Percentiles rank a stretch among this genome's conserved stretches.
phyloP scores from a whole-genome alignment of 23 tunicate genomes.

The Diplosoma virens region DNA sequence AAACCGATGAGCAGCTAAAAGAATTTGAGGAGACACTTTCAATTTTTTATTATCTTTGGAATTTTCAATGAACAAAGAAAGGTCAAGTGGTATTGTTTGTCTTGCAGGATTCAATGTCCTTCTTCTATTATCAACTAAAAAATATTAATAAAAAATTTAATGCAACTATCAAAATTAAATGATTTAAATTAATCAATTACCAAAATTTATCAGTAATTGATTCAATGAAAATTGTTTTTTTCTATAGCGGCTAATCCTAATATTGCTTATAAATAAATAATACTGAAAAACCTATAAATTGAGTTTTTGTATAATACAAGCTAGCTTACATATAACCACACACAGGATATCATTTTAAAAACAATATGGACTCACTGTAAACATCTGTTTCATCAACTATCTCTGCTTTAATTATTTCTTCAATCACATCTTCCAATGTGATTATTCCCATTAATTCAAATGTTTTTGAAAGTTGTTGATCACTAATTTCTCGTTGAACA shows the following conservation, averaged over 20 bases:
- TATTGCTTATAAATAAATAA: too few species aligned
- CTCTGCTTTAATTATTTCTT: constrained; percentile 88
- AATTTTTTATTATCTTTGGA: constrained; percentile 23
- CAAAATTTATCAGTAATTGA: too few species aligned
- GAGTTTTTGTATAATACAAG: too few species aligned
- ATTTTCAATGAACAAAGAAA: constrained; percentile 64
- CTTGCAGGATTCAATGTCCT: constrained; percentile 63
- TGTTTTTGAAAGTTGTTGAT: constrained; percentile 61
- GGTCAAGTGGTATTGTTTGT: constrained; percentile 65
- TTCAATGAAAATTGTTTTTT: too few species aligned
- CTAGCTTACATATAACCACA: too few species aligned
- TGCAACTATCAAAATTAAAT: too few species aligned
- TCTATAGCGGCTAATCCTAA: too few species aligned
- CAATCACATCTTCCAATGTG: constrained; percentile 94
- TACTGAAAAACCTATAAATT: too few species aligned
- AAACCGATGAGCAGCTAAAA: constrained; percentile 76
- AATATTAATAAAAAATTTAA: background rate
- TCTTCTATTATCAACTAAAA: constrained; percentile 72
- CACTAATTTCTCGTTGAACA: constrained; percentile 61
- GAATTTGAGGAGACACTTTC: constrained; percentile 54
- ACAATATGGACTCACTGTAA: constrained; percentile 60
- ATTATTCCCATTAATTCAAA: constrained; percentile 78
- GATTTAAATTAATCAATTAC: too few species aligned
- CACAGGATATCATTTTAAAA: too few species aligned
- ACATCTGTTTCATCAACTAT: constrained; percentile 94